Base-by-base conservation (phyloP, 2,113 vertebrate species). In the Lepus timidus region DNA sequence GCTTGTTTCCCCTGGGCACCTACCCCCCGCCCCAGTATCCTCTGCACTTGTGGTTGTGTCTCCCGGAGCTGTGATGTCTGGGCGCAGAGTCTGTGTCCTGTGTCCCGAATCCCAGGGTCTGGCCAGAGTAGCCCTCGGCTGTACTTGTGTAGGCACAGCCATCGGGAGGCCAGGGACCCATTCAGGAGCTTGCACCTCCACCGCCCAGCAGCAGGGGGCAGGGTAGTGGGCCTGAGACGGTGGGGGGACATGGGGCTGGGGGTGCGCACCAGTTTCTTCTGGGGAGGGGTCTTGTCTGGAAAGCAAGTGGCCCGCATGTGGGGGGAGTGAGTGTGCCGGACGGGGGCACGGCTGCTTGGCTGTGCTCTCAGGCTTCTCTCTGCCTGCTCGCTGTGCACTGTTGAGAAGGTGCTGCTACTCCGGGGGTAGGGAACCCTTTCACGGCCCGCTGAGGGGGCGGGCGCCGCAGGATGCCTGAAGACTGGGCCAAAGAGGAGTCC, bases 391-490 rank as follows among this genome's bases (percentile, higher is more conserved):
- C 25, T 52, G 33, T 55, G n/a, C 85, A 58, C 65, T 82, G 58
- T 65, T 61, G 85, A 62, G 89, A 76, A 67, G 3, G 22, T 61
- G 9, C 74, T 82, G 36, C 86, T 88, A 93, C 91, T 86, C 11
- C 82, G 44, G 36, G 64, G 64, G 68, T 52, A 80, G 85, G 51
- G 68, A 76, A 13, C 27, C 29, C 62, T 27, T 44, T 44, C 44
- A 44, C 6, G 6, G 44, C 44, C 44, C 44, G 44, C 44, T 44
- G 44, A 44, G 44, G 44, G 44, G 44, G 44, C 44, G 6, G 44
- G 44, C 44, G 27, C 81, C 49, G 64, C 44, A 44, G 65, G 73
- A 25, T 4, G 27, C 52, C 88, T 31, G 29, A 70, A 12, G 52
- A n/a, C 70, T 31, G 23, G 29, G 13, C n/a, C 22, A 14, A 14